phyloP scores from a whole-genome alignment of 2,113 vertebrate species.

The Rutilus rutilus region DNA sequence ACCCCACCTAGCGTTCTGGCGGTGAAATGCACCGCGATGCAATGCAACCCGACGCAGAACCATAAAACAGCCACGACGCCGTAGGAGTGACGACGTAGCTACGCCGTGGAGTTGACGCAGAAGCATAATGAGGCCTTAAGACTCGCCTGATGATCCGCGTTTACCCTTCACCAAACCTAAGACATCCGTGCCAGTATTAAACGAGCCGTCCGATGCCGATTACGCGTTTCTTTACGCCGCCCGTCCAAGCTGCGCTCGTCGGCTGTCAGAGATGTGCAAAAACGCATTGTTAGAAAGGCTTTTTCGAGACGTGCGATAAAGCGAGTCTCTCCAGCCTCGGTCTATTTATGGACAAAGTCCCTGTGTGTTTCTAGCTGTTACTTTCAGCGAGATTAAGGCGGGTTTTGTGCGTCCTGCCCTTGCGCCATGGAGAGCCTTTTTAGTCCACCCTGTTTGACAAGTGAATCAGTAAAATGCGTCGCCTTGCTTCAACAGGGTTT shows the following conservation, averaged over 20 bases:
- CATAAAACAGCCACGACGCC: too few species aligned
- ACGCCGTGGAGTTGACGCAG: too few species aligned
- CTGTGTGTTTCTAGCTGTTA: constrained; percentile 16
- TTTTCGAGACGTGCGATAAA: constrained; percentile 10
- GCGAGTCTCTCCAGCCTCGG: constrained; percentile 52
- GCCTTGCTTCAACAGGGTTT: constrained; percentile 44
- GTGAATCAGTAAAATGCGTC: constrained; percentile 37
- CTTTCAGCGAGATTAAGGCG: constrained; percentile 28
- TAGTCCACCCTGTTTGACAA: constrained; percentile 36
- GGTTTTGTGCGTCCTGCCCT: constrained; percentile 35
- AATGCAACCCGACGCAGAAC: too few species aligned
- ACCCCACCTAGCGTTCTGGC: too few species aligned
- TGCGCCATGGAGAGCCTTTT: constrained; percentile 27
- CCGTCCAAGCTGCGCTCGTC: not conserved
- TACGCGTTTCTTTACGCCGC: not conserved
- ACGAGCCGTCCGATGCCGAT: not conserved
- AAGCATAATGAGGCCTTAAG: too few species aligned
- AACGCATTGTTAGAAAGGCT: not conserved
- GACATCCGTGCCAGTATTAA: not conserved
- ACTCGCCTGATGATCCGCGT: constrained; percentile 13
- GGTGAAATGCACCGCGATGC: too few species aligned
- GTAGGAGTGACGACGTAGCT: too few species aligned
- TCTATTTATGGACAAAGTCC: constrained; percentile 72
- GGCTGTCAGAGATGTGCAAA: not conserved
- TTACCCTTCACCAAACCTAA: constrained; percentile 5